Evolutionary conservation across 2,888 invertebrate species (phyloP).

Genomic region (Tigriopus californicus): DNA sequence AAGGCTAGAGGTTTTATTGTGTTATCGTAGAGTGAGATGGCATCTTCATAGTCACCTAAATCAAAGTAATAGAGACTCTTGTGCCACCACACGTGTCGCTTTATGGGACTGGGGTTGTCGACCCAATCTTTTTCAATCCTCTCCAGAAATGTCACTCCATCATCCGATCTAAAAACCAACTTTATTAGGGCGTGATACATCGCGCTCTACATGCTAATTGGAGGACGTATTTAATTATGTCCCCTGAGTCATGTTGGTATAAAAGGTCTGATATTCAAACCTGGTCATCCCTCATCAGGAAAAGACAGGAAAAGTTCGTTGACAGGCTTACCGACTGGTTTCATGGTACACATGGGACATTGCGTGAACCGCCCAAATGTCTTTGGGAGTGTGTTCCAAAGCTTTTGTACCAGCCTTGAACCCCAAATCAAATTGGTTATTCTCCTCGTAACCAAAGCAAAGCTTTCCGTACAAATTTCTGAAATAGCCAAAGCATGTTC

Average conservation of each 20-base stretch:
- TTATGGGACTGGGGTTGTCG: background rate
- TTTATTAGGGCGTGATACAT: background rate
- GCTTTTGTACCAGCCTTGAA: background rate
- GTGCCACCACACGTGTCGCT: background rate
- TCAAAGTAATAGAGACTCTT: background rate
- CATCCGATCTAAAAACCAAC: background rate
- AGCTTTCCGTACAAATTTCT: background rate
- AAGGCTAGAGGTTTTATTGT: too few species aligned
- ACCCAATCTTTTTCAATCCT: background rate
- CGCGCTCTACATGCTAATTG: background rate
- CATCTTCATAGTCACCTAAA: background rate
- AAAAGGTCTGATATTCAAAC: too few species aligned
- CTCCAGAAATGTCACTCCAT: background rate
- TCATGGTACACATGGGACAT: background rate
- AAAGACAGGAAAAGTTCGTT: too few species aligned
- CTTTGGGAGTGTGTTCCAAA: constrained; percentile 1
- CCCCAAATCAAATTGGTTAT: background rate
- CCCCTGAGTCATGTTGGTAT: too few species aligned
- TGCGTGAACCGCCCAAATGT: background rate
- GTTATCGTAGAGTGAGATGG: background rate
- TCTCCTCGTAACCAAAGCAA: constrained; percentile 1
- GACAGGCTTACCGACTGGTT: background rate
- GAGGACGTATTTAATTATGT: too few species aligned
- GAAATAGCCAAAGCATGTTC: background rate
- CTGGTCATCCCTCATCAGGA: too few species aligned